Evolutionary conservation across 2,888 invertebrate species (phyloP).

Genomic region (Agrochola circellaris): DNA sequence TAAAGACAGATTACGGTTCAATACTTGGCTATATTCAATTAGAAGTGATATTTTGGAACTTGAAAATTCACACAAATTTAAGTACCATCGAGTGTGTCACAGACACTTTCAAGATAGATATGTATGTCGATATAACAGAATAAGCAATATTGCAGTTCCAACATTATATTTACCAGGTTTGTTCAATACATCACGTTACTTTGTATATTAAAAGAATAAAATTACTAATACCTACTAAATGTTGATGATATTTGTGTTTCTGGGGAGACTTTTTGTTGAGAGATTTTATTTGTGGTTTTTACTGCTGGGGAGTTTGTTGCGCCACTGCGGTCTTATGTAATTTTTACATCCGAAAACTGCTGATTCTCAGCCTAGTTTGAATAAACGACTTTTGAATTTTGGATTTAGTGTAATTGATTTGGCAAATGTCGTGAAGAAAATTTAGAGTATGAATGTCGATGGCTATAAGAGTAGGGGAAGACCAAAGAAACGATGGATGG

Average conservation of each 20-base stretch:
- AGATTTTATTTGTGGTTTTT: no score
- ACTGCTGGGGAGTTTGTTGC: no score
- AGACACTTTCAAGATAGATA: neutral
- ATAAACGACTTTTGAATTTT: no score
- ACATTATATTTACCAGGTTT: slow-evolving; percentile 5
- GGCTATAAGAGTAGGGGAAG: no score
- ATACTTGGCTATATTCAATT: neutral
- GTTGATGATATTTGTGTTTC: neutral
- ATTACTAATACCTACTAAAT: neutral
- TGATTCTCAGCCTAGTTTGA: no score
- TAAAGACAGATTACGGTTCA: neutral
- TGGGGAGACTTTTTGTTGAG: no score
- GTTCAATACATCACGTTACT: neutral
- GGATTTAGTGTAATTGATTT: no score
- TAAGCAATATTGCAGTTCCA: slow-evolving; percentile 1
- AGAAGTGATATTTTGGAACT: neutral
- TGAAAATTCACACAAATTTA: neutral
- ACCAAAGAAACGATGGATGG: no score
- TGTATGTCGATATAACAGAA: neutral
- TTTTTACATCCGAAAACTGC: no score
- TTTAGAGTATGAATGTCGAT: no score
- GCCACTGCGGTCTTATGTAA: no score
- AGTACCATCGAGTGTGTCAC: neutral
- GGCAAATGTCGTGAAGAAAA: no score
- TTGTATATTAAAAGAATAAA: neutral